Evolutionary conservation across 2,113 vertebrate genomes (phyloP).

Genomic region (Piprites chloris): DNA sequence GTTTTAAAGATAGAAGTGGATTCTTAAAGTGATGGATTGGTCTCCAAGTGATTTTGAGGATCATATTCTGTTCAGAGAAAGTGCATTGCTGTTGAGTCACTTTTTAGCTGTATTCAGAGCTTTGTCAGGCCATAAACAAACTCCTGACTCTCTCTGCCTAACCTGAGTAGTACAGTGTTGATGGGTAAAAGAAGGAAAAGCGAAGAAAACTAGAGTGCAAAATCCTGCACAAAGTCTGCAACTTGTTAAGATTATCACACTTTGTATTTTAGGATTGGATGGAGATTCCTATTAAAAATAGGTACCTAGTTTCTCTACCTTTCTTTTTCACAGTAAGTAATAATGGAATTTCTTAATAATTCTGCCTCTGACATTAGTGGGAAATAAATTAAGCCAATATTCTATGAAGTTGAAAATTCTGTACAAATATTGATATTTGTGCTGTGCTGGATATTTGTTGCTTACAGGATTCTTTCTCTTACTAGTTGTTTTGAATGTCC

Average conservation of each 20-base stretch:
- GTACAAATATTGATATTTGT: not conserved
- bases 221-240: not conserved
- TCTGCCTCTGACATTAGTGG: not conserved
- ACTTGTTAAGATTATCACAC: not conserved
- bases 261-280: not conserved
- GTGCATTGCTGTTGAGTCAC: not conserved
- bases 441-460: not conserved
- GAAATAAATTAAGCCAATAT: not conserved
- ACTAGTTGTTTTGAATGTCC: not conserved
- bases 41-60: not conserved
- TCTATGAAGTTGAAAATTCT: not conserved
- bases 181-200: not conserved
- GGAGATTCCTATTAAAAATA: not conserved
- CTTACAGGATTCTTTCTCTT: not conserved
- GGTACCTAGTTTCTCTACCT: not conserved
- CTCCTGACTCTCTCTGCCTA: not conserved
- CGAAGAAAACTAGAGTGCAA: not conserved
- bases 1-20: not conserved
- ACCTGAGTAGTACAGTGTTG: not conserved
- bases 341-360: not conserved
- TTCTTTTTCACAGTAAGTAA: not conserved
- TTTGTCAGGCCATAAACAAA: not conserved
- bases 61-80: not conserved
- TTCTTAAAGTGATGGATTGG: not conserved
- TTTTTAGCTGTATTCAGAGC: not conserved